Evolutionary conservation across 2,113 vertebrate species (phyloP), one percentile per base, ranked within the genome.

Genomic region (Chlorodrepanis virens): DNA sequence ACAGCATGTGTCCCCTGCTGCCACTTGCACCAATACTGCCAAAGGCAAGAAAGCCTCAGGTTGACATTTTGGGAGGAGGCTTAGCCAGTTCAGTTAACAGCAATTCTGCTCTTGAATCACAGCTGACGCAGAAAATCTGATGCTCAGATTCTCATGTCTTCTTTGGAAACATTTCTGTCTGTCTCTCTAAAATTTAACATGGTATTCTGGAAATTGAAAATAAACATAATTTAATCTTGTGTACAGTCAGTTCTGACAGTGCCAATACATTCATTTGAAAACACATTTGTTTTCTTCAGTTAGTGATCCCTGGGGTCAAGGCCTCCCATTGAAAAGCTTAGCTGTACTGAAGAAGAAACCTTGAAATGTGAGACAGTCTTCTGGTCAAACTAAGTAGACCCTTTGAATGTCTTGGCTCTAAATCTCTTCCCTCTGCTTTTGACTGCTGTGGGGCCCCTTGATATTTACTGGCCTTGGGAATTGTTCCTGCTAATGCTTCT

Each of bases 311-410:
- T 87, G 72, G 85, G 94, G 94, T 96, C 94, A 96, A 96, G 94
- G 96, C 94, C 93, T 93, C 77, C 92, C 76, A 84, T 91, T 96
- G 96, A 92, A 96, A 93, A 92, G 89, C 92, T 96, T 97, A 95
- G 83, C 93, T 93, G 93, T 94, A 89, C 94, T 92, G 72, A 95
- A 96, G 94, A 94, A 84, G 92, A 91, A 96, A 94, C 94, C 95
- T 96, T 97, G 95, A 94, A 97, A 97, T 93, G 89, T 95, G 94
- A 97, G 75, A 94, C 94, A 85, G 87, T 94, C 94, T 94, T 95
- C 92, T 96, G 90, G 81, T 96, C 91, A 91, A 85, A 91, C 86
- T 90, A 92, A 91, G 88, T 83, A 94, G 90, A 95, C 92, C 76
- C 88, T 96, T 92, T 95, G 92, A 93, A 94, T 96, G 93, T 90